Evolutionary conservation across 2,888 invertebrate species (phyloP).

Genomic region (Amphipoea lucens): DNA sequence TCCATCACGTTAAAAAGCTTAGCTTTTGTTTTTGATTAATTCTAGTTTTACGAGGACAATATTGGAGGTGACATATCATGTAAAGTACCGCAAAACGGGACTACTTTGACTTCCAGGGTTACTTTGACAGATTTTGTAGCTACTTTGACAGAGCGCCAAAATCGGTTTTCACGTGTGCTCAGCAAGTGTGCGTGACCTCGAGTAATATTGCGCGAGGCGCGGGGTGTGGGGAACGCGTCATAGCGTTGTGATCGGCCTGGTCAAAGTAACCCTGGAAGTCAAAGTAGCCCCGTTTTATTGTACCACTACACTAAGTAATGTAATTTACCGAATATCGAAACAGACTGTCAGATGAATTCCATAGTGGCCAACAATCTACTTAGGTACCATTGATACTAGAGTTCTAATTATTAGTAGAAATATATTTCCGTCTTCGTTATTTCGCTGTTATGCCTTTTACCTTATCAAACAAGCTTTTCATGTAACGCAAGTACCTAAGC

Average conservation of each 20-base stretch:
- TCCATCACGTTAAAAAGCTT: not conserved
- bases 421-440: not conserved
- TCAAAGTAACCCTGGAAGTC: too few relatives aligned
- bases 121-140: too few relatives aligned
- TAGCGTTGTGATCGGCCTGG: too few relatives aligned
- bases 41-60: not conserved
- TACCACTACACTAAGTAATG: not conserved
- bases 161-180: too few relatives aligned
- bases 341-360: not conserved
- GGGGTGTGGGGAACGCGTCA: too few relatives aligned
- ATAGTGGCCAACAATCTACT: not conserved
- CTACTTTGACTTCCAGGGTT: too few relatives aligned
- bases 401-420: not conserved
- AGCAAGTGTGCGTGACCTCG: too few relatives aligned
- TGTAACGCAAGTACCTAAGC: not conserved
- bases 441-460: not conserved
- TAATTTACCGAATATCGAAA: not conserved
- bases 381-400: not conserved
- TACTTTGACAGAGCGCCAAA: too few relatives aligned
- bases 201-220: too few relatives aligned
- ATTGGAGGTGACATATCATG: not conserved
- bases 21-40: not conserved
- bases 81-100: too few relatives aligned
- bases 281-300: too few relatives aligned
- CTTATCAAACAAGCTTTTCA: conserved; percentile 4